Evolutionary conservation across 2,888 invertebrate species (phyloP).

Genomic region (Nephrotoma appendiculata): DNA sequence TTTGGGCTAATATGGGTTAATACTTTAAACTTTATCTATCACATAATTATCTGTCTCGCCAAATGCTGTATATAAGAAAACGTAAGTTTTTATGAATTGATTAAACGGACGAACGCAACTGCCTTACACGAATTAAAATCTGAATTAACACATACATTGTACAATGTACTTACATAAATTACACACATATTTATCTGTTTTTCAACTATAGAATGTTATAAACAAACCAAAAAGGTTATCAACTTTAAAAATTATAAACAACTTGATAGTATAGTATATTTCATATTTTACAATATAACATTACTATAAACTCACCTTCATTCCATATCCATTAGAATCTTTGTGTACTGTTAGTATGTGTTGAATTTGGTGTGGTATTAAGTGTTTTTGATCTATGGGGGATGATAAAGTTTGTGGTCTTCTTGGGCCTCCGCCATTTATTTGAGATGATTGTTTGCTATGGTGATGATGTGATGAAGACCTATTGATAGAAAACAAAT

Average conservation of each 20-base stretch:
- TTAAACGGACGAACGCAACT: not conserved
- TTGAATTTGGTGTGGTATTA: conserved; percentile 12
- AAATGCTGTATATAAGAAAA: not conserved
- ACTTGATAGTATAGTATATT: not conserved
- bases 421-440: conserved; percentile 9
- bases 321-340: conserved; percentile 32
- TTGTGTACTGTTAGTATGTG: conserved; percentile 31
- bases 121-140: not conserved
- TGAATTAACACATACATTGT: not conserved
- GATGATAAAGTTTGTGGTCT: conserved; percentile 9
- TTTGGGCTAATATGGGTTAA: no score
- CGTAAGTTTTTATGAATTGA: not conserved
- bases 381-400: conserved; percentile 8
- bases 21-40: no score
- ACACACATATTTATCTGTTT: not conserved
- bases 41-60: not conserved
- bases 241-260: not conserved
- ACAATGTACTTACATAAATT: not conserved
- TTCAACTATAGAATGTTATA: not conserved
- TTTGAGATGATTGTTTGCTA: conserved; percentile 6
- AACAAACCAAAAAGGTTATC: not conserved
- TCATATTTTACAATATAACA: not conserved
- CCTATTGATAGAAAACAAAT: not conserved
- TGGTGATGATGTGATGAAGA: not conserved
- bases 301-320: conserved; percentile 24